Evolutionary conservation across 2,888 invertebrate species (phyloP), one percentile per base, ranked within the genome.

Genomic region (Phyllotreta striolata): DNA sequence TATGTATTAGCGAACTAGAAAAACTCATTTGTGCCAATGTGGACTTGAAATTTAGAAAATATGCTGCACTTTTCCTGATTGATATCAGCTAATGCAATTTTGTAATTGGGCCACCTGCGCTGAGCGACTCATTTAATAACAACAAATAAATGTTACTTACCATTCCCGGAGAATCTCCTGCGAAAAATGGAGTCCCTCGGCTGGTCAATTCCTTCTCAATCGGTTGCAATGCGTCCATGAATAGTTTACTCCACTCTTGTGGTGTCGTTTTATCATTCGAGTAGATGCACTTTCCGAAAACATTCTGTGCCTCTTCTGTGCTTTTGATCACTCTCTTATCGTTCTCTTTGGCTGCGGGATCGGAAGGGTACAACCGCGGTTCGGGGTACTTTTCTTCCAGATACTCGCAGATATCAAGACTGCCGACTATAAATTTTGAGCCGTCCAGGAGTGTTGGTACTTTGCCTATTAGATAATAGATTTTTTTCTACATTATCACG

Each of bases 331-430:
- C 55, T 10, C 75, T 76, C 60, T 77, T 74, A 47, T 80, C 79
- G 13, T 69, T 69, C 58, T 73, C 66, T 49, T 78, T 77, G 37
- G 67, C 73, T 12, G 77, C 76, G 0, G 84, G 82, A 64, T 84
- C 83, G 1, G 78, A 73, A 0, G 85, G 82, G 64, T 83, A 83
- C 0, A 87, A 76, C n/a, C 81, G 79, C 49, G 82, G 81, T 14
- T 83, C 77, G 0, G 85, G 83, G 73, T 84, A 86, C 40, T 83
- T 81, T 63, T 86, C 83, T 67, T 88, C 85, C 54, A 88, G 76
- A 72, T 83, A 87, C 64, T 87, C 84, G 37, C 83, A 80, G 66
- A 87, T 85, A 9, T 81, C 80, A 9, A 82, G 73, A 49, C 86
- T 86, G 73, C 87, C 87, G 24, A 82, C 81, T 1, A 87, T 68